Conservation (phyloP, 2,797 vertebrate species). For the Lithobates pipiens region DNA sequence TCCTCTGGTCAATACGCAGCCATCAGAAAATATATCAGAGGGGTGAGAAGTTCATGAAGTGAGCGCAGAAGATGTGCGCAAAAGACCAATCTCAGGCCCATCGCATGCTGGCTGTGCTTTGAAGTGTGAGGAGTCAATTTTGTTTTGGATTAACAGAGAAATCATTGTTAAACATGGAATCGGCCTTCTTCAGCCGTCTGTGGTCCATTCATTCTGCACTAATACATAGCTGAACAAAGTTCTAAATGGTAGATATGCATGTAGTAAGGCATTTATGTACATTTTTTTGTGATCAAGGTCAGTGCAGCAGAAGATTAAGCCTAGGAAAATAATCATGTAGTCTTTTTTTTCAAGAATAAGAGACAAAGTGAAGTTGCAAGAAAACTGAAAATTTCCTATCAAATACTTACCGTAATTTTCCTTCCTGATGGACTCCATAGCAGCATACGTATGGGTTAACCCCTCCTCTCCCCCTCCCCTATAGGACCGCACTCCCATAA, state of each 20-base stretch:
- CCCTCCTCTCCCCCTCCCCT: too few relatives aligned
- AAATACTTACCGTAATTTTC: too few relatives aligned
- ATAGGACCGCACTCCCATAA: too few relatives aligned
- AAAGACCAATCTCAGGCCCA: background rate
- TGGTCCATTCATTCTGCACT: background rate
- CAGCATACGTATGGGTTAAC: too few relatives aligned
- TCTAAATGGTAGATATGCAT: background rate
- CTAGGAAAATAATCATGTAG: too few relatives aligned
- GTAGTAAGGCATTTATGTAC: too few relatives aligned
- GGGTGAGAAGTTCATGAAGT: conserved; percentile 21
- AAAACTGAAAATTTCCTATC: too few relatives aligned
- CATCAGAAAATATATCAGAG: conserved; percentile 6
- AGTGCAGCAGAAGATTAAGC: too few relatives aligned
- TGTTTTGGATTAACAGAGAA: background rate
- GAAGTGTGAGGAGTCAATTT: background rate
- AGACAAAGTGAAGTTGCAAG: too few relatives aligned
- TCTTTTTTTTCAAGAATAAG: too few relatives aligned
- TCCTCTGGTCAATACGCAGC: conserved; percentile 6
- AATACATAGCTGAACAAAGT: background rate
- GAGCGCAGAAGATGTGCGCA: background rate
- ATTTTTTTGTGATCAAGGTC: too few relatives aligned
- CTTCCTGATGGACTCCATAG: too few relatives aligned
- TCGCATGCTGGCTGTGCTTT: background rate
- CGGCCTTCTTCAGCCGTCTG: background rate
- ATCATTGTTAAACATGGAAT: conserved; percentile 2